Conservation (phyloP, 1,140 invertebrate species). For the Lepidostoma basale region DNA sequence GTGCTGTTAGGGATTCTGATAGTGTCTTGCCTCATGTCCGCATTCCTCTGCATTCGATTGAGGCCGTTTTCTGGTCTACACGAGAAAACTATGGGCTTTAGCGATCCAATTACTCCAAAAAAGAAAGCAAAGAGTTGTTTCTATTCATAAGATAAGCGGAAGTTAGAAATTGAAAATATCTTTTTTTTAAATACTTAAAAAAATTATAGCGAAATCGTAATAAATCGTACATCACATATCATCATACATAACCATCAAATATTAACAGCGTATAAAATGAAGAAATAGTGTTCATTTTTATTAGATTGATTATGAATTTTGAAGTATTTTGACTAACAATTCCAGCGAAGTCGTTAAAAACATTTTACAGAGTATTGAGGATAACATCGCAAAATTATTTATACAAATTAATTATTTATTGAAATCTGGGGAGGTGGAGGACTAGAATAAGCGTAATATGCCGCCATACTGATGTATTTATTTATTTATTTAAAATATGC, state of each 20-base stretch:
- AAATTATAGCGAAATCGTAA: no score
- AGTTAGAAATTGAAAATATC: conserved; percentile 24
- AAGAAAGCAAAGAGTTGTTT: conserved; percentile 60
- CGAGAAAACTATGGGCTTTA: conserved; percentile 61
- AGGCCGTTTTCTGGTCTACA: conserved; percentile 68
- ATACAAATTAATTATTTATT: conserved; percentile 22
- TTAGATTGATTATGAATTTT: no score
- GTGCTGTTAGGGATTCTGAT: conserved; percentile 80
- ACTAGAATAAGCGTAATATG: conserved; percentile 13
- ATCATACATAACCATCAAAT: no score
- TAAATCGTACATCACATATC: no score
- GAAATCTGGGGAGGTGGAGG: conserved; percentile 29
- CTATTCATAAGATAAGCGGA: conserved; percentile 56
- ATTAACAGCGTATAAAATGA: no score
- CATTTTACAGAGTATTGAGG: no score
- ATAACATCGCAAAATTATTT: conserved; percentile 1
- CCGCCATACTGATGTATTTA: conserved; percentile 17
- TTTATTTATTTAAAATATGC: background rate
- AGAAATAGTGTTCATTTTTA: no score
- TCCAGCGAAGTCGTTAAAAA: no score
- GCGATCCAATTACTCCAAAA: conserved; percentile 48
- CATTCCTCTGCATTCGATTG: conserved; percentile 80
- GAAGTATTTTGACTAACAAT: no score
- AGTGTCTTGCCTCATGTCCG: conserved; percentile 82
- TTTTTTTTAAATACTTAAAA: no score